Conservation (phyloP, 2,888 invertebrate species). For the Coleophora deauratella region DNA sequence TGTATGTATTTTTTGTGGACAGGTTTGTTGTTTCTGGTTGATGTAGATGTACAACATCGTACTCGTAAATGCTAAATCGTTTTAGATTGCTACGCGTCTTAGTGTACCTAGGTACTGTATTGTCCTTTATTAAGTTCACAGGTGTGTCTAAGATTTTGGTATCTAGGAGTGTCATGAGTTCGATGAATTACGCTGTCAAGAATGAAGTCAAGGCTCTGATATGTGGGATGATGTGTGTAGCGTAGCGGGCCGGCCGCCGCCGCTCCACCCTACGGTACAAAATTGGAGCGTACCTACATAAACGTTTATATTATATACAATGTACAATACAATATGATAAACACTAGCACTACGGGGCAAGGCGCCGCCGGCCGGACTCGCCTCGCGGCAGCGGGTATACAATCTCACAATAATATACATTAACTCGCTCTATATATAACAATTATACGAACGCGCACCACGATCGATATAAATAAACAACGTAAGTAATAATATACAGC, state of each 20-base stretch:
- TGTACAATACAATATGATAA: conserved; percentile 65
- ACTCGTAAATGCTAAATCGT: not conserved
- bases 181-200: conserved; percentile 26
- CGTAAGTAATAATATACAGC: conserved; percentile 56
- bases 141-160: too few species aligned
- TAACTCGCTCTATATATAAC: conserved; percentile 70
- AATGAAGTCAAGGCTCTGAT: conserved; percentile 64
- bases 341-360: conserved; percentile 55
- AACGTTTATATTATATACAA: conserved; percentile 69
- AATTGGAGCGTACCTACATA: conserved; percentile 60
- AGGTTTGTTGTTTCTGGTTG: too few species aligned
- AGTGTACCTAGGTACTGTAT: too few species aligned
- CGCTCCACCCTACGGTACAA: conserved; percentile 51
- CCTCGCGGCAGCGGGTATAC: conserved; percentile 57
- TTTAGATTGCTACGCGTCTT: not conserved
- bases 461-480: conserved; percentile 49
- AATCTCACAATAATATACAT: conserved; percentile 71
- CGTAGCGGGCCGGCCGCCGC: conserved; percentile 50
- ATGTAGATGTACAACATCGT: too few species aligned
- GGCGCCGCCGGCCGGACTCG: conserved; percentile 41
- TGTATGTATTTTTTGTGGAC: too few species aligned
- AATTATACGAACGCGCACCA: conserved; percentile 61
- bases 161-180: too few species aligned
- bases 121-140: too few species aligned
- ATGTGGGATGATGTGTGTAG: conserved; percentile 71